Evolutionary conservation across 2,888 invertebrate species (phyloP).

Genomic region (Yponomeuta evonymella): DNA sequence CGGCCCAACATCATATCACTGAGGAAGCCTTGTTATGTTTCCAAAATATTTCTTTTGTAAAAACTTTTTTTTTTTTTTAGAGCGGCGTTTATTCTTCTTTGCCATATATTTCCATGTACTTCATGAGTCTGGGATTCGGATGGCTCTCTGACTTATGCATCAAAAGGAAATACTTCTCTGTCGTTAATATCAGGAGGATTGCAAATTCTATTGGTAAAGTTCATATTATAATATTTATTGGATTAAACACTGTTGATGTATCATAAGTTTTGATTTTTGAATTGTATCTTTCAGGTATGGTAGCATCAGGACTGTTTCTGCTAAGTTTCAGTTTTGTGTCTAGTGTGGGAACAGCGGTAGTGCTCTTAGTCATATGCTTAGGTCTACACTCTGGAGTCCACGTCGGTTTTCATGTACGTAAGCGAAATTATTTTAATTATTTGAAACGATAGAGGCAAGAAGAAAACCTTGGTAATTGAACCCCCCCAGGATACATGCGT

Average conservation of each 20-base stretch:
- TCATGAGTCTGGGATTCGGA: conserved; percentile 52
- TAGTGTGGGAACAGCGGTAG: conserved; percentile 57
- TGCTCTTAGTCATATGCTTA: conserved; percentile 73
- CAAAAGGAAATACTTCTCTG: conserved; percentile 40
- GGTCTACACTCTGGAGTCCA: conserved; percentile 77
- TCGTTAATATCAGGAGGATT: conserved; percentile 43
- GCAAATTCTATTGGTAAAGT: conserved; percentile 67
- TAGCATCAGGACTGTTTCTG: conserved; percentile 46
- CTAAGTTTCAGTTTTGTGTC: conserved; percentile 64
- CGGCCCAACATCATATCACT: no score
- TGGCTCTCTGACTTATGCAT: conserved; percentile 37
- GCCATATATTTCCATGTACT: conserved; percentile 68
- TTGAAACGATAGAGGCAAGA: no score
- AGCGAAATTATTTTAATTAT: not conserved
- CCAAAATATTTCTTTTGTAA: no score
- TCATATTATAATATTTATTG: conserved; percentile 27
- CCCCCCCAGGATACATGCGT: no score
- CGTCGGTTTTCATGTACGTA: conserved; percentile 76
- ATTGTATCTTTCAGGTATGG: conserved; percentile 38
- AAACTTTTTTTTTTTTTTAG: conserved; percentile 36
- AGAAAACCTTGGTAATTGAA: no score
- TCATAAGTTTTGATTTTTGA: no score
- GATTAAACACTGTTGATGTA: not conserved
- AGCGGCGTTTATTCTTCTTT: conserved; percentile 68
- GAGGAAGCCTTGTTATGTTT: no score